phyloP scores from a whole-genome alignment of 1,140 invertebrate species.

The Delia radicum region DNA sequence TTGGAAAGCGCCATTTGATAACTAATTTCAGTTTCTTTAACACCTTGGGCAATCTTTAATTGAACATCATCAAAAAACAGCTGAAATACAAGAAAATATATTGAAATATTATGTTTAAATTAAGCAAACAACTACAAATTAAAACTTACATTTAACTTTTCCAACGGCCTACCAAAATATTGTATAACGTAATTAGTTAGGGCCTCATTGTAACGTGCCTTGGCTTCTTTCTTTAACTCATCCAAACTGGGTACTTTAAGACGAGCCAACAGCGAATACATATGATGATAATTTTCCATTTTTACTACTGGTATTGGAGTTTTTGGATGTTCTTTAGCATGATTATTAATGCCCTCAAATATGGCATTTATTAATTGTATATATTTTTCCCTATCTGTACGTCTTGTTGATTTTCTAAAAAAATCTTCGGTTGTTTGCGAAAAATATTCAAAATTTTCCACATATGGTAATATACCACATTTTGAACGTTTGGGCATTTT shows the following conservation, averaged over 20 bases:
- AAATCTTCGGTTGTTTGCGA: conserved; percentile 83
- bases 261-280: conserved; percentile 83
- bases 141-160: conserved; percentile 84
- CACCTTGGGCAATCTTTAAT: conserved; percentile 85
- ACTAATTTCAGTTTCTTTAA: conserved; percentile 95
- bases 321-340: conserved; percentile 85
- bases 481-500: conserved; percentile 73
- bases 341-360: conserved; percentile 79
- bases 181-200: conserved; percentile 88
- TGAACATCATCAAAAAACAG: conserved; percentile 95
- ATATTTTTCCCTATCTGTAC: conserved; percentile 95
- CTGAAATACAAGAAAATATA: conserved; percentile 58
- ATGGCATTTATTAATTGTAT: conserved; percentile 80
- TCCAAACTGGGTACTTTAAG: conserved; percentile 92
- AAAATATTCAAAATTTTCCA: conserved; percentile 91
- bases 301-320: conserved; percentile 93
- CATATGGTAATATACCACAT: conserved; percentile 90
- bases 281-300: conserved; percentile 97
- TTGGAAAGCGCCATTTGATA: conserved; percentile 98
- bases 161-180: conserved; percentile 92
- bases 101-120: not conserved
- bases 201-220: conserved; percentile 88
- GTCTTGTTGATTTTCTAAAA: conserved; percentile 82
- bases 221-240: conserved; percentile 84
- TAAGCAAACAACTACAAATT: not conserved